Evolutionary conservation across 2,797 vertebrate species (phyloP).

Genomic region (Coluber constrictor): DNA sequence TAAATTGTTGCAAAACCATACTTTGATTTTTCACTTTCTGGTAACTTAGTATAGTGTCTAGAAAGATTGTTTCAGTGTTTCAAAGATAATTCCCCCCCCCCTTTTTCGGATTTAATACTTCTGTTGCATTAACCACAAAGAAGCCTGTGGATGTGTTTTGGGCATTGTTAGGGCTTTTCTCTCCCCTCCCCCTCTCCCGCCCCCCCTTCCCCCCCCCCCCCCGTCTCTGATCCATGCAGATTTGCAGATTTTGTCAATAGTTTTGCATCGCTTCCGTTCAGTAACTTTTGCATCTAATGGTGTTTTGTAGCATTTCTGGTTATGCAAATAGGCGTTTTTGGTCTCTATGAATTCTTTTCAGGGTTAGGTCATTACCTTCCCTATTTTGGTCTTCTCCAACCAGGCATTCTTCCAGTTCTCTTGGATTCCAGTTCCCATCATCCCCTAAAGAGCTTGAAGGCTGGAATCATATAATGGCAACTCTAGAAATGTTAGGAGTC

Average conservation of each 20-base stretch:
- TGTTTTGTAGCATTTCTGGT: neutral
- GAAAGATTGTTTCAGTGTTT: neutral
- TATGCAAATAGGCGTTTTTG: neutral
- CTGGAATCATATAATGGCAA: neutral
- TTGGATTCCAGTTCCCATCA: neutral
- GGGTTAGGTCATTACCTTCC: no score
- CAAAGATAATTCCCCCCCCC: neutral
- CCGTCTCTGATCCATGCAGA: neutral
- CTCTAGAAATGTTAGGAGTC: neutral
- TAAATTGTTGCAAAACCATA: neutral
- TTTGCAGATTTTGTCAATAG: neutral
- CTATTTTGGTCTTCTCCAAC: neutral
- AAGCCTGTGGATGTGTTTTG: neutral
- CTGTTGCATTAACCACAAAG: neutral
- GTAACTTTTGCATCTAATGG: neutral
- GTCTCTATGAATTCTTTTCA: neutral
- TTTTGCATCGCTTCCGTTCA: neutral
- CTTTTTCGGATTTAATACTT: neutral
- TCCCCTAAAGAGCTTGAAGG: neutral
- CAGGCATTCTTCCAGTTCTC: neutral
- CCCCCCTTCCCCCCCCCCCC: rapidly evolving
- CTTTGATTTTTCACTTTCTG: neutral
- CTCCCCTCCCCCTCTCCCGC: rapidly evolving
- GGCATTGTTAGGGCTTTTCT: neutral
- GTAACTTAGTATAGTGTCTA: neutral